Conservation (phyloP, 2,113 vertebrate genomes). For the Nothocercus julius region DNA sequence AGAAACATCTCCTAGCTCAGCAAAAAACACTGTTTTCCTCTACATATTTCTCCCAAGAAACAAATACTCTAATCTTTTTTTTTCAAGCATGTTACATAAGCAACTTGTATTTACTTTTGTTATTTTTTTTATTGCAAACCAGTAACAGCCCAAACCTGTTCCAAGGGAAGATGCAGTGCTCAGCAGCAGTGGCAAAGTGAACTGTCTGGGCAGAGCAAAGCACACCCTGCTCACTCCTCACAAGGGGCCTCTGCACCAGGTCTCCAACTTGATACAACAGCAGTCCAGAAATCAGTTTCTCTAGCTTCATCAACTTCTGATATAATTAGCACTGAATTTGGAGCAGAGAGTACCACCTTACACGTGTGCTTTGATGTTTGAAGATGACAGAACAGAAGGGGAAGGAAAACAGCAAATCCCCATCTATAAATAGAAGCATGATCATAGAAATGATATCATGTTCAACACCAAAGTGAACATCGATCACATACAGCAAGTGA, state of each 20-base stretch:
- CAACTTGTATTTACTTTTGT: neutral
- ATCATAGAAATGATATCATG: neutral
- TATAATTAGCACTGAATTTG: neutral
- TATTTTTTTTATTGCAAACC: neutral
- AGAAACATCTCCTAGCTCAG: neutral
- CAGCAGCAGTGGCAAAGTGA: slow-evolving; percentile 13
- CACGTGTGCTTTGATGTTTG: neutral
- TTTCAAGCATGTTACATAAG: neutral
- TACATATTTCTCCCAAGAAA: slow-evolving; percentile 11
- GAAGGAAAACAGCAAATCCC: neutral
- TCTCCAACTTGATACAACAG: no score
- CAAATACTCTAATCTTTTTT: neutral
- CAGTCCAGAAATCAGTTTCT: neutral
- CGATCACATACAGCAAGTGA: neutral
- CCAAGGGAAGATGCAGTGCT: slow-evolving; percentile 17
- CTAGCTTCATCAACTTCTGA: neutral
- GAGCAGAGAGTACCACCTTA: neutral
- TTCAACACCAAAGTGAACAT: neutral
- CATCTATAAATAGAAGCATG: neutral
- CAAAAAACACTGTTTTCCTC: neutral
- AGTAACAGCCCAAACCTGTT: slow-evolving; percentile 3
- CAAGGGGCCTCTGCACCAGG: no score
- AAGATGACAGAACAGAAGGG: neutral
- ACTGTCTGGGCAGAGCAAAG: slow-evolving; percentile 33
- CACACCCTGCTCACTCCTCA: neutral